A percentile compares a stretch with the other conserved stretches of the same genome.
phyloP scores from a whole-genome alignment of 23 tunicate genomes.

The Trididemnum nubilum region DNA sequence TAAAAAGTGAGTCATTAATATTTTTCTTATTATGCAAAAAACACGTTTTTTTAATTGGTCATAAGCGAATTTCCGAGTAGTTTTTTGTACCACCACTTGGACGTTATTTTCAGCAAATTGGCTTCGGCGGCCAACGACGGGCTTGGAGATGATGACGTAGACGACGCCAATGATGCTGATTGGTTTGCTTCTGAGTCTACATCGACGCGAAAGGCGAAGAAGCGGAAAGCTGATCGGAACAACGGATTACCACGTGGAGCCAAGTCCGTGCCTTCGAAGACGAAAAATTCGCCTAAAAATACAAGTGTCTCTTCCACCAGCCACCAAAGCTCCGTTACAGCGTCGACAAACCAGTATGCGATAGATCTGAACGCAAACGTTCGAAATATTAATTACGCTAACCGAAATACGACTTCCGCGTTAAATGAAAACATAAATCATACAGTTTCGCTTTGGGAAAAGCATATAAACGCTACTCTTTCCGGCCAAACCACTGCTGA shows the following conservation, averaged over 20 bases:
- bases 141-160: slow-evolving; percentile 81
- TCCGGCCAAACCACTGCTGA: slow-evolving; percentile 2
- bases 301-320: slow-evolving; percentile 25
- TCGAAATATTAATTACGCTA: slow-evolving; percentile 3
- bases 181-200: slow-evolving; percentile 71
- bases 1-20: no score
- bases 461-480: slow-evolving; percentile 54
- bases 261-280: slow-evolving; percentile 36
- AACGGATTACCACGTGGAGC: slow-evolving; percentile 43
- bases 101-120: slow-evolving; percentile 62
- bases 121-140: slow-evolving; percentile 50
- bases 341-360: neutral
- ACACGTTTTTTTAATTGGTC: no score
- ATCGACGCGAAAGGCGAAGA: slow-evolving; percentile 49
- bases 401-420: slow-evolving; percentile 5
- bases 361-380: slow-evolving; percentile 57
- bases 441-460: slow-evolving; percentile 42
- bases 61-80: no score
- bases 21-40: no score
- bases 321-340: neutral
- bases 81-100: no score
- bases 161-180: slow-evolving; percentile 78
- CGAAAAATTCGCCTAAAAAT: slow-evolving; percentile 35
- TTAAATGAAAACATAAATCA: slow-evolving; percentile 34
- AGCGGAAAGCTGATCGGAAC: slow-evolving; percentile 54